A percentile compares a stretch with the other conserved stretches of the same genome.
These are phyloP conservation scores for Balearica regulorum DNA, from an alignment of 2,797 vertebrate species.

Conservation along the genomic window DNA sequence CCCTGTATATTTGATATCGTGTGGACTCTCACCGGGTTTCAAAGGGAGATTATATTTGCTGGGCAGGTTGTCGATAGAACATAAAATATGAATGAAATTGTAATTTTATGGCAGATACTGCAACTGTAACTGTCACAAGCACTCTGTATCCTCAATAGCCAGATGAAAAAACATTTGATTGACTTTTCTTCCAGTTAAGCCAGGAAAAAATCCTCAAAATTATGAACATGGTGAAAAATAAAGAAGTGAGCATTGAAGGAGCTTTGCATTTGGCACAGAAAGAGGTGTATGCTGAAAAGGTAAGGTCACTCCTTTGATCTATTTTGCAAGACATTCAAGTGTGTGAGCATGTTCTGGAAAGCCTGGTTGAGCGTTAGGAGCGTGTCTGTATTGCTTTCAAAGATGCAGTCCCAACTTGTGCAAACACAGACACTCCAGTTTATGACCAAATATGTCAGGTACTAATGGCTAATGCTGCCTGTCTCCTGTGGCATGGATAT, in stretches of 20 bases:
- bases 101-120: neutral
- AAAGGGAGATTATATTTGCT: slow-evolving; percentile 35
- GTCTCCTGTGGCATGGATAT: neutral
- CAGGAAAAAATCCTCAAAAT: slow-evolving; percentile 82
- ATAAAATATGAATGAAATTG: slow-evolving; percentile 21
- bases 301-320: neutral
- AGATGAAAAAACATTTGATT: neutral
- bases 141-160: neutral
- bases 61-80: neutral
- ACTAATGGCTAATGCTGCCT: neutral
- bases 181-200: slow-evolving; percentile 68
- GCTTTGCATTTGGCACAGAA: slow-evolving; percentile 75
- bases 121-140: neutral
- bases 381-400: neutral
- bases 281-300: slow-evolving; percentile 25
- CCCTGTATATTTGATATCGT: slow-evolving; percentile 6
- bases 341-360: neutral
- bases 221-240: slow-evolving; percentile 80
- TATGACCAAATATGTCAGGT: neutral
- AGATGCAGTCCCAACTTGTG: neutral
- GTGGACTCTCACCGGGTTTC: slow-evolving; percentile 1
- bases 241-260: slow-evolving; percentile 78
- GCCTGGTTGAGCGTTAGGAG: neutral
- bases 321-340: neutral
- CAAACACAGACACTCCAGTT: neutral